Evolutionary conservation across 2,888 invertebrate genomes (phyloP), one percentile per base, ranked within the genome.

Genomic region (Harpalus rubripes): DNA sequence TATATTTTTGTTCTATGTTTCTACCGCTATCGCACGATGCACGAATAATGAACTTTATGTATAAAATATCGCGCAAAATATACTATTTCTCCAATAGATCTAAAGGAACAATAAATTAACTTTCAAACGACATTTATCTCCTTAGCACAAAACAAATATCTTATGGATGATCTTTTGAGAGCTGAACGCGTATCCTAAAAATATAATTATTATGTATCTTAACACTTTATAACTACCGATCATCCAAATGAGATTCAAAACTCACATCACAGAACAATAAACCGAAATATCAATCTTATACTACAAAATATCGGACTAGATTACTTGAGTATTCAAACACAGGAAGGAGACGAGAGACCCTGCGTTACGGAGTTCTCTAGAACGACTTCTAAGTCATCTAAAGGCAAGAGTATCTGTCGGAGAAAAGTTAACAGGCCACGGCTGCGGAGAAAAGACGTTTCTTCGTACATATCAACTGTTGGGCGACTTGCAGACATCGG

Each of bases 401-500:
- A 93, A 15, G 98, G 97, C 89, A 97, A 96, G 68, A 98, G 93
- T 90, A 98, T 97, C 92, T 98, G 97, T 87, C 96, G 94, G 85
- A 98, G 94, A 92, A 98, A 98, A 87, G 96, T 97, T 86, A 97
- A 93, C 58, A 98, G 93, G 83, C 95, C 95, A 81, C 96, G 94
- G 89, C 97, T 97, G 84, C 99, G 94, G 86, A 99, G 92, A 91
- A 99, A 99, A 81, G 99, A 98, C 88, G 96, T 95, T 89, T 99
- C 98, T 90, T 99, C 99, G 90, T 98, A 99, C 97, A 99, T 97
- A 90, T 98, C 98, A 7, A 93, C 91, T 0, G 98, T 98, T 5
- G 97, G 96, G 86, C 97, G 96, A 16, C 97, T 96, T 88, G 95
- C 93, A 1, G 98, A 96, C 94, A 99, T 96, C 74, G 98, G 96